Conservation (phyloP, 2,888 invertebrate genomes). For the Drosophila kambysellisi region DNA sequence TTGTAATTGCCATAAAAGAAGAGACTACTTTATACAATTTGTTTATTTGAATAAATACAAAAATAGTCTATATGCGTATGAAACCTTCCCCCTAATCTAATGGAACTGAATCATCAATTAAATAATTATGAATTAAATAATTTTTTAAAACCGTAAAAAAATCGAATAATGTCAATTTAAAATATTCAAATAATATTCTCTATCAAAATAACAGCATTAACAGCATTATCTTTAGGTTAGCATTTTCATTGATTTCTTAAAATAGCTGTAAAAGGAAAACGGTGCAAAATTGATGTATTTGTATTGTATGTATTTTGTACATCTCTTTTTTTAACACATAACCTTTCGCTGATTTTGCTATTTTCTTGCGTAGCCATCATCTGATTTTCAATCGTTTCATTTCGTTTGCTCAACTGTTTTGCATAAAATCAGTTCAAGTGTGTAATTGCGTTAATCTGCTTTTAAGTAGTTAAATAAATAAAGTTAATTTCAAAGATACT, state of each 20-base stretch:
- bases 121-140: background rate
- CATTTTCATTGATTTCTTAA: background rate
- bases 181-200: too few species aligned
- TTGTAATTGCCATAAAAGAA: background rate
- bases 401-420: constrained; percentile 49
- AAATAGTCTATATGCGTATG: background rate
- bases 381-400: constrained; percentile 6
- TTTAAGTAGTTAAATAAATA: constrained; percentile 84
- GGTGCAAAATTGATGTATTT: background rate
- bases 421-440: constrained; percentile 82
- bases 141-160: background rate
- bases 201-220: too few species aligned
- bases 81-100: background rate
- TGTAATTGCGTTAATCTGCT: constrained; percentile 85
- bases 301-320: background rate
- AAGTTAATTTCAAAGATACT: constrained; percentile 82
- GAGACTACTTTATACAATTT: background rate
- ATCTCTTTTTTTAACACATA: background rate
- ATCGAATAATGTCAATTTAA: too few species aligned
- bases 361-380: background rate
- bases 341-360: constrained; percentile 39
- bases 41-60: background rate
- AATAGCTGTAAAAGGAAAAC: background rate
- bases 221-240: background rate
- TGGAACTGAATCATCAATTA: background rate